These are phyloP conservation scores for Eulithis prunata DNA, from an alignment of 2,888 invertebrate genomes.

Conservation along the genomic window DNA sequence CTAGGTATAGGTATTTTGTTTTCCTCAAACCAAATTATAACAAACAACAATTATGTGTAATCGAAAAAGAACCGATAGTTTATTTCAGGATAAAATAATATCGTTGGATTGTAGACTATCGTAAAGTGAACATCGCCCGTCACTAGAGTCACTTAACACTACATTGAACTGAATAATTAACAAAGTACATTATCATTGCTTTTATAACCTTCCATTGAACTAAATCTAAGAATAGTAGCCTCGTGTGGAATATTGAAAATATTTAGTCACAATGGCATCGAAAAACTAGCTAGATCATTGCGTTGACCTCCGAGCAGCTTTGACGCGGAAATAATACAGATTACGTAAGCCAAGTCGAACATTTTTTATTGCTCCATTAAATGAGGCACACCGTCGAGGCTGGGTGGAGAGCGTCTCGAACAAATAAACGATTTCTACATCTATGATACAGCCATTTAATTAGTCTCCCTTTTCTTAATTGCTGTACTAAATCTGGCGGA, in stretches of 20 bases:
- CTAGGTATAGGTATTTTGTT: too few relatives aligned
- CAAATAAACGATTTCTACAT: slow-evolving; percentile 71
- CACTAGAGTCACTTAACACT: too few relatives aligned
- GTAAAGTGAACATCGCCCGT: neutral
- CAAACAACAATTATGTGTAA: too few relatives aligned
- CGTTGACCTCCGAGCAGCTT: slow-evolving; percentile 72
- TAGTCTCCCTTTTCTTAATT: slow-evolving; percentile 61
- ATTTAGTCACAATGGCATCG: slow-evolving; percentile 46
- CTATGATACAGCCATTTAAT: slow-evolving; percentile 57
- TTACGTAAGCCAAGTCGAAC: slow-evolving; percentile 83
- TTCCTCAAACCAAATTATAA: too few relatives aligned
- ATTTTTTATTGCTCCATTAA: slow-evolving; percentile 83
- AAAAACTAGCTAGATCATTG: slow-evolving; percentile 59
- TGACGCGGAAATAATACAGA: slow-evolving; percentile 81
- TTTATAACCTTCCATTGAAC: slow-evolving; percentile 23
- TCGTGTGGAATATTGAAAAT: slow-evolving; percentile 43
- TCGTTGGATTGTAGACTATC: too few relatives aligned
- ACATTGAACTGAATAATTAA: neutral
- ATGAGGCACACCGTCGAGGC: slow-evolving; percentile 77
- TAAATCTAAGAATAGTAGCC: slow-evolving; percentile 35
- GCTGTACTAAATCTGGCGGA: slow-evolving; percentile 58
- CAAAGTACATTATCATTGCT: slow-evolving; percentile 16
- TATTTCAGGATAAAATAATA: too few relatives aligned
- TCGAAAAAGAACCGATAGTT: too few relatives aligned
- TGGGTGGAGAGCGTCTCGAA: slow-evolving; percentile 75